Evolutionary conservation across 2,797 vertebrate species (phyloP).

Genomic region (Lagodon rhomboides): DNA sequence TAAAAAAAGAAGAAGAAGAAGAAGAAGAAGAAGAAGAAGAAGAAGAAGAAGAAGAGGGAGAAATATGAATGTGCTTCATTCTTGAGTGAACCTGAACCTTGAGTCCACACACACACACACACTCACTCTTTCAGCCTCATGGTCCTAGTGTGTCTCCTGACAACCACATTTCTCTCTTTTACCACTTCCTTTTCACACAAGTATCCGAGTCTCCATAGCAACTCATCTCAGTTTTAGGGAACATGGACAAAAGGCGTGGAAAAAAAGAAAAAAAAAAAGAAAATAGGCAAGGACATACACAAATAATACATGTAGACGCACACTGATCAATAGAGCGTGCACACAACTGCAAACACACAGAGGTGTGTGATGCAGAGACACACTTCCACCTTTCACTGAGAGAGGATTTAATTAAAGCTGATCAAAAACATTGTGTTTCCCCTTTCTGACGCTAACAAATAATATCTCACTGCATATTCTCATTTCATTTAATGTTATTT

Average conservation of each 20-base stretch:
- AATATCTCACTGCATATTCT: neutral
- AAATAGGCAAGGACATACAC: conserved; percentile 68
- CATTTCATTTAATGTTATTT: conserved; percentile 2
- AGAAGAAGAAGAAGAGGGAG: neutral
- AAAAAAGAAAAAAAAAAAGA: conserved; percentile 52
- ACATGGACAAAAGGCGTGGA: conserved; percentile 74
- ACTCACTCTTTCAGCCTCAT: conserved; percentile 48
- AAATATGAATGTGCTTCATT: conserved; percentile 5
- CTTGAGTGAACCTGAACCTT: conserved; percentile 14
- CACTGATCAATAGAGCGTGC: conserved; percentile 37
- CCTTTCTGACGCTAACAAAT: neutral
- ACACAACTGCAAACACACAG: conserved; percentile 3
- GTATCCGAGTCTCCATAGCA: conserved; percentile 84
- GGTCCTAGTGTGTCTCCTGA: conserved; percentile 64
- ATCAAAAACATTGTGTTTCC: neutral
- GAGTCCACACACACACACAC: neutral
- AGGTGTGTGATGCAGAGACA: neutral
- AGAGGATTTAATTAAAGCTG: neutral
- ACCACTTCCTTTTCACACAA: conserved; percentile 70
- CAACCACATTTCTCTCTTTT: conserved; percentile 73
- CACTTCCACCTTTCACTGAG: neutral
- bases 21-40: neutral
- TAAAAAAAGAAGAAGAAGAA: neutral
- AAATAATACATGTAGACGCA: conserved; percentile 48
- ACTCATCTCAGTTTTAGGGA: conserved; percentile 77